Evolutionary conservation across 2,113 vertebrate genomes (phyloP), one percentile per base, ranked within the genome.

Genomic region (Aldabrachelys gigantea): DNA sequence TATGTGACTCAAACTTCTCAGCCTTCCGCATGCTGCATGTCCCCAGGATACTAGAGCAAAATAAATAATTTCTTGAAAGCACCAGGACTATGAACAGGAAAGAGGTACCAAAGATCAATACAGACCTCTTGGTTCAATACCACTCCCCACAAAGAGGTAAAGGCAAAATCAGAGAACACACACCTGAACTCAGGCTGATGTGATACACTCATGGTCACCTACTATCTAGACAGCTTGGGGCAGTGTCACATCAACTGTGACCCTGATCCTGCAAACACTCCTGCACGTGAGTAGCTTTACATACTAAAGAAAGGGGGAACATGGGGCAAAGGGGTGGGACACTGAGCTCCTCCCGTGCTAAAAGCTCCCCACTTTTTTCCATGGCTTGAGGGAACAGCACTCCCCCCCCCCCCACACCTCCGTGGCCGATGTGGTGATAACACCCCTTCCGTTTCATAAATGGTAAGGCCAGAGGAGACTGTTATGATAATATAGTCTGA

Each of bases 111-210:
- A 38, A 57, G 80, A 38, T 10, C 31, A 65, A 11, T 0, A 1
- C 0, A 49, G 56, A 44, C 0, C 1, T 5, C 84, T 13, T 3
- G 0, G 8, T 3, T 29, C 21, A 4, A 27, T 62, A 62, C 12
- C 57, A 65, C 31, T 35, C 29, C 31, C 14, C 31, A 14, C 31
- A 65, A 65, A 65, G 31, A 35, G 29, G 62, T 17, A 65, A 65
- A 65, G 4, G 35, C 62, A 69, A 69, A 69, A 69, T 69, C 14
- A 69, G 62, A 69, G 62, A 69, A 17, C 8, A 69, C 17, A 62
- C 35, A 35, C 59, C 29, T 31, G 29, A 62, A 62, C 27, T 62
- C 14, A 31, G 13, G 59, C 6, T 31, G 29, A 27, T 35, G 59
- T n/a, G 62, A n/a, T 69, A 19, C 31, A n/a, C 62, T 69, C 31